Conservation (phyloP, 2,113 vertebrate species). For the Noctilio leporinus region DNA sequence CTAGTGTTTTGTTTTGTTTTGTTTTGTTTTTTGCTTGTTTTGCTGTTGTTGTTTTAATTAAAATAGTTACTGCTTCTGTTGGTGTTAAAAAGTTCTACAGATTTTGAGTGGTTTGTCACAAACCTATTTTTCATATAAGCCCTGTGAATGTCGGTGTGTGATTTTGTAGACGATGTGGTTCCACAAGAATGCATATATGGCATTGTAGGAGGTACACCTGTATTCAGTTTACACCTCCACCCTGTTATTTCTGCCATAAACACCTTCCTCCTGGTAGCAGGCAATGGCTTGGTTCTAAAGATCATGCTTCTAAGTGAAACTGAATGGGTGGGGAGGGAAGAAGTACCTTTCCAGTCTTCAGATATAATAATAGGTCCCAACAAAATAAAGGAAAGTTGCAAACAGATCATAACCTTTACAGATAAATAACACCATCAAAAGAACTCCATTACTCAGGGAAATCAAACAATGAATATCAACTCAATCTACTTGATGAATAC, state of each 20-base stretch:
- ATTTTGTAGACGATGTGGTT: neutral
- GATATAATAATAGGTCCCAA: neutral
- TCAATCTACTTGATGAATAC: slow-evolving; percentile 1
- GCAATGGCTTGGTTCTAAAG: neutral
- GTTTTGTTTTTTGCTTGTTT: neutral
- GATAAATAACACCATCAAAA: neutral
- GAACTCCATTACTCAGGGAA: neutral
- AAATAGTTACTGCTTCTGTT: neutral
- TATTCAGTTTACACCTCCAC: neutral
- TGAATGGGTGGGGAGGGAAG: neutral
- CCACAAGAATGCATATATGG: neutral
- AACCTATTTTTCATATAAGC: neutral
- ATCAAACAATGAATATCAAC: neutral
- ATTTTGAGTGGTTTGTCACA: neutral
- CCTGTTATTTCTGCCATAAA: neutral
- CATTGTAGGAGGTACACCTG: neutral
- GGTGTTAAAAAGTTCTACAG: neutral
- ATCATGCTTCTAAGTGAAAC: neutral
- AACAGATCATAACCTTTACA: neutral
- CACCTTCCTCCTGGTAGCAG: neutral
- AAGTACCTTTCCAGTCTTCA: slow-evolving; percentile 46
- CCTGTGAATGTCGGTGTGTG: neutral
- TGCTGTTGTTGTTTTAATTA: neutral
- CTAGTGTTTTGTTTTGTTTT: neutral
- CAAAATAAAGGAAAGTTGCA: neutral